Base-by-base conservation (phyloP, 92 coral and sea anemone genomes). In the Siderastrea radians region DNA sequence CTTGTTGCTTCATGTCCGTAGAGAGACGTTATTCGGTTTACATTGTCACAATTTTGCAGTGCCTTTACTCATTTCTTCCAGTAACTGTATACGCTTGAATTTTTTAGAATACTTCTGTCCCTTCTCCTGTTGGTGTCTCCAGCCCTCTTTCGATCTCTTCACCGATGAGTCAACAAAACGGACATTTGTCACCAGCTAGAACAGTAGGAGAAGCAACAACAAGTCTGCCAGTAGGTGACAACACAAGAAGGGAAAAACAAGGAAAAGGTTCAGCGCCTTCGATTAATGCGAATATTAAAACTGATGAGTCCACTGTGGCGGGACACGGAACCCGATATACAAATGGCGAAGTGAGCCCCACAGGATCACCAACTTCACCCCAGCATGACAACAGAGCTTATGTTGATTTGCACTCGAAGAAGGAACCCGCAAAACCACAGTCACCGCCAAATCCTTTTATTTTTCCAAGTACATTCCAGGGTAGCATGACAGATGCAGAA, bases 201-300 rank as follows among this genome's bases (percentile, higher is more conserved):
- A 85, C 95, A 12, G 86, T 71, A 61, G 95, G 95, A 70, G 95
- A 89, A 81, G 75, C 81, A 38, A 92, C 95, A 52, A 49, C 88
- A 63, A 72, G 88, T 72, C 68, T 67, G 55, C 19, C 75, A 77
- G 88, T 80, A 7, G 93, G 95, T n/a, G 93, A 89, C 66, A 92
- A 89, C 74, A 45, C 76, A 1, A 80, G 95, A 66, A 51, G 46
- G 12, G 74, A 74, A 8, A 68, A 73, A 17, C 63, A 17, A 16
- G 74, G 43, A 43, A 79, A 65, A 57, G 68, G 47, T 47, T n/a
- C 48, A 46, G n/a, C 4, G 5, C 55, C 75, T 49, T 1, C n/a
- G 17, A 15, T 26, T 26, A 61, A n/a, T 38, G 1, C 3, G 7
- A 50, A 54, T 53, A 47, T 60, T 60, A 11, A 7, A 6, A 5